Evolutionary conservation across 1,140 invertebrate species (phyloP), one percentile per base, ranked within the genome.

Genomic region (Vanessa atalanta): DNA sequence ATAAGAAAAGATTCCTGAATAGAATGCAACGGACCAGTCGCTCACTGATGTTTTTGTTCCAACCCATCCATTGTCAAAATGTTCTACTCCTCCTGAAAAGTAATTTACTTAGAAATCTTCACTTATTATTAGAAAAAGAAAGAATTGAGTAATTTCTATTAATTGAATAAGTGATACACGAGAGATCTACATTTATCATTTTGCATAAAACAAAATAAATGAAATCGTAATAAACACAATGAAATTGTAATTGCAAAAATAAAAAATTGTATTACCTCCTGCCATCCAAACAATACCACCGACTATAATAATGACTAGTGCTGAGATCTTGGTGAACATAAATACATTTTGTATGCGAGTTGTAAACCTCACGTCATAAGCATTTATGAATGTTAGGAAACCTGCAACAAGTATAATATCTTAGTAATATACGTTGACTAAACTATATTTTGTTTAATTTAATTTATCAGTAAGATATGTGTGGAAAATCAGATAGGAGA

Each of bases 1-100:
- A 91, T 99, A 99, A 1, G 98, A 98, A 92, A 99, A 99, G 81
- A 99, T 96, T 78, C 98, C 98, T 0, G 97, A 97, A 91, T 99
- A 99, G 87, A 99, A 97, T 4, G 97, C 97, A 47, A 98, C 94
- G 0, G 98, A 97, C 83, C 98, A 95, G 88, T 96, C 96, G 55
- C 97, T 97, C 6, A 97, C 95, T 87, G 97, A 95, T 0, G 94
- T 95, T 61, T 95, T 95, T 0, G 97, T 97, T 48, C 96, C 95
- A 69, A 95, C 95, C 93, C 98, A 99, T 1, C 97, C 95, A 82
- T 96, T 93, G 4, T 94, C 86, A 79, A 99, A 99, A 86, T 98
- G 95, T 80, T 96, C 94, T 12, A 94, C 86, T 69, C 95, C 90
- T 16, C 95, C 95, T 93, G 84, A 70, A 87, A 55, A 43, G 0